A percentile compares a stretch with the other conserved stretches of the same genome.
Conservation (phyloP, 1,140 invertebrate species). For the Aleiodes sp. region DNA sequence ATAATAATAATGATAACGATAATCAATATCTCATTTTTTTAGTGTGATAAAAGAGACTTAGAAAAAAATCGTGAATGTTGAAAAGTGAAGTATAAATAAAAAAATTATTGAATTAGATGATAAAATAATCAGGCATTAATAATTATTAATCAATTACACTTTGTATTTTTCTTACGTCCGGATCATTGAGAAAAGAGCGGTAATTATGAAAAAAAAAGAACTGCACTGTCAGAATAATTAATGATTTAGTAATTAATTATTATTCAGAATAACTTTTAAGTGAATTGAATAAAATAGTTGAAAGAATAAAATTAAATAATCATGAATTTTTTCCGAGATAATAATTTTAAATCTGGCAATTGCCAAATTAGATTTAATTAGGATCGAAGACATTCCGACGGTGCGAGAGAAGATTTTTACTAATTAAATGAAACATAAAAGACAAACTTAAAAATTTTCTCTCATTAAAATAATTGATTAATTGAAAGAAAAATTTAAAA, state of each 20-base stretch:
- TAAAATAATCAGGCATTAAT: background rate
- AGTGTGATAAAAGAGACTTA: background rate
- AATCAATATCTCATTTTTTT: background rate
- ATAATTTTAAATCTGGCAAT: background rate
- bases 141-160: constrained; percentile 33
- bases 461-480: background rate
- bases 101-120: background rate
- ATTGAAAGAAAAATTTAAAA: background rate
- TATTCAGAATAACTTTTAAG: background rate
- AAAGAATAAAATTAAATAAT: background rate
- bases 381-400: background rate
- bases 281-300: background rate
- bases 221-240: constrained; percentile 37
- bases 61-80: background rate
- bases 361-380: background rate
- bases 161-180: constrained; percentile 46
- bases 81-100: background rate
- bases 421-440: background rate
- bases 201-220: too few relatives aligned
- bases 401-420: background rate
- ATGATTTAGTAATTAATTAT: constrained; percentile 26
- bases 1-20: background rate
- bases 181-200: constrained; percentile 30
- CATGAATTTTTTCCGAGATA: background rate
- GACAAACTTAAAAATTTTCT: background rate